These are phyloP conservation scores for Pogonus chalceus DNA, from an alignment of 1,140 invertebrate genomes.

Conservation along the genomic window DNA sequence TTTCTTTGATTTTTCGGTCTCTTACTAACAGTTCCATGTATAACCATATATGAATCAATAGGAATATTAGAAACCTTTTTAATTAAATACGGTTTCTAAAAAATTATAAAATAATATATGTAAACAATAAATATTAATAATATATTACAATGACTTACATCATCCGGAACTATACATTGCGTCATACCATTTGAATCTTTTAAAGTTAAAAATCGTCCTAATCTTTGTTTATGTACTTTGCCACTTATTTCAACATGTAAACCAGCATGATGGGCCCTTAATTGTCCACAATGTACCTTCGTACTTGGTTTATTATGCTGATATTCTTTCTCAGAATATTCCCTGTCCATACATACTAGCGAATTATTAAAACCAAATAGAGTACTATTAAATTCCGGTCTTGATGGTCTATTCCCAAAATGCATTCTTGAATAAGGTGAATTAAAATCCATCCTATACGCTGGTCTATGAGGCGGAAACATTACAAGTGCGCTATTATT, in stretches of 20 bases:
- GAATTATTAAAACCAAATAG: not conserved
- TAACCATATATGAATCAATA: conserved; percentile 32
- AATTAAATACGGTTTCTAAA: conserved; percentile 31
- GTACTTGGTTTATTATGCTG: not conserved
- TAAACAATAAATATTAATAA: not conserved
- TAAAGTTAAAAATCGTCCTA: conserved; percentile 34
- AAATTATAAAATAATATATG: conserved; percentile 17
- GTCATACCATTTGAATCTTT: conserved; percentile 34
- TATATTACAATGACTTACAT: conserved; percentile 31
- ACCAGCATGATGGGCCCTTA: conserved; percentile 31
- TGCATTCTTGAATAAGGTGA: no score
- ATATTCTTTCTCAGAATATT: not conserved
- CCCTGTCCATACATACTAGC: not conserved
- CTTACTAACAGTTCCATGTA: conserved; percentile 31
- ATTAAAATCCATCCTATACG: not conserved
- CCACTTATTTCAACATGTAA: conserved; percentile 34
- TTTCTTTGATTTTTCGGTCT: conserved; percentile 33
- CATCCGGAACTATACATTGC: conserved; percentile 32
- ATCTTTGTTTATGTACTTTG: conserved; percentile 30
- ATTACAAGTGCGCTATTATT: no score
- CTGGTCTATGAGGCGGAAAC: no score
- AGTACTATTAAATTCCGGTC: not conserved
- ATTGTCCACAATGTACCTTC: conserved; percentile 33
- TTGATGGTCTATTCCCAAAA: no score
- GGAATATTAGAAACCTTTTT: conserved; percentile 36